Base-by-base conservation (phyloP, 2,888 invertebrate genomes). In the Diplazon laetatorius region DNA sequence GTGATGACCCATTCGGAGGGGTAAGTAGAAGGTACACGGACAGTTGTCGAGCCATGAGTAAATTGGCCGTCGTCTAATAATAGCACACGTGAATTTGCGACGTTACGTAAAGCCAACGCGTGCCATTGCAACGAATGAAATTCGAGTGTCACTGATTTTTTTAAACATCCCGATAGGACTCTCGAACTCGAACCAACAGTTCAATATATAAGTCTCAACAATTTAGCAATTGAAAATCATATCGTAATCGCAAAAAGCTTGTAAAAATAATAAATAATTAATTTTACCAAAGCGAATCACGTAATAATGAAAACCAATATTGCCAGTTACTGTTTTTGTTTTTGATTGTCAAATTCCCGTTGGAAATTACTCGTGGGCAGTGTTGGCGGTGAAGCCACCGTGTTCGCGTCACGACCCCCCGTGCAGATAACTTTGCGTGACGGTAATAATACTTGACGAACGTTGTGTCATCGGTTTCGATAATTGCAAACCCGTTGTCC, bases 11-110 rank as follows among this genome's bases (percentile, higher is more conserved):
- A 37, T 57, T 37, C 37, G 18, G 10, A 50, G 55, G 42, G 16
- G 3, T 25, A 22, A 44, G 18, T 35, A 42, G 22, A 42, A 59
- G 60, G 30, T 14, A 30, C 55, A 55, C 16, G 14, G 22, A 44
- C 62, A 55, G 44, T 16, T 25, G 50, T 25, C 71, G 71, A 80
- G 80, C 78, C 82, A 84, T 85, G 84, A 85, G 82, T 81, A 82
- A 85, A 86, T 85, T 84, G 80, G 72, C 46, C 66, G 82, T 22
- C 25, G 52, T 63, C 83, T 85, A 85, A 85, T 86, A 85, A 85
- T 86, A 85, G 80, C 50, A 14, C 50, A 14, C 76, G 76, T 68
- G 75, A 78, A 83, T 79, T 78, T 73, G 79, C 71, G 60, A 71
- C 37, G 78, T 83, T 83, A 85, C 82, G 69, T 84, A 83, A 83